These are phyloP conservation scores for Portevinia maculata DNA, from an alignment of 2,888 invertebrate genomes.

Conservation along the genomic window DNA sequence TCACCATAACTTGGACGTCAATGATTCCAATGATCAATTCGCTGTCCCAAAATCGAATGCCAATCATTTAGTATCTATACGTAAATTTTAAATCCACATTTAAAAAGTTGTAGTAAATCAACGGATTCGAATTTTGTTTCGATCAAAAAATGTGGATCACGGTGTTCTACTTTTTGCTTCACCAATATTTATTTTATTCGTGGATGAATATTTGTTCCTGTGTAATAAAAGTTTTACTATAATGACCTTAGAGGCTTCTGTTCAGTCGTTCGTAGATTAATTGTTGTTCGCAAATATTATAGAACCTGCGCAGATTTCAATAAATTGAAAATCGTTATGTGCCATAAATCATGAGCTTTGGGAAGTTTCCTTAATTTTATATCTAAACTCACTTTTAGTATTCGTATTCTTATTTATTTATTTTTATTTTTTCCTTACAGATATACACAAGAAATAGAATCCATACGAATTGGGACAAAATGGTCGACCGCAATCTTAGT, in stretches of 20 bases:
- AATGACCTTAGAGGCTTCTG: background rate
- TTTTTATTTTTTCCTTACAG: constrained; percentile 16
- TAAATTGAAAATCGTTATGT: no score
- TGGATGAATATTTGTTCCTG: background rate
- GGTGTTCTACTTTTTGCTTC: background rate
- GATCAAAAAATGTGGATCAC: background rate
- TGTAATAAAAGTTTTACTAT: background rate
- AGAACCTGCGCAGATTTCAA: no score
- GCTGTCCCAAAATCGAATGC: background rate
- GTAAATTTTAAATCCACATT: background rate
- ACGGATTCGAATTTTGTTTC: background rate
- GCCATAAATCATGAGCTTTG: background rate
- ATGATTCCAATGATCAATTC: background rate
- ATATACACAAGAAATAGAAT: no score
- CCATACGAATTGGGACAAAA: constrained; percentile 31
- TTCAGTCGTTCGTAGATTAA: no score
- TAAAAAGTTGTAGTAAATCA: background rate
- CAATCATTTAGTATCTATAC: background rate
- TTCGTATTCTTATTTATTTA: constrained; percentile 28
- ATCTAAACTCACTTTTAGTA: background rate
- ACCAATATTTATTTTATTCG: background rate
- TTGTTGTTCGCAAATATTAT: no score
- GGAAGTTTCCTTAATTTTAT: background rate
- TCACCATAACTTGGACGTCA: no score
- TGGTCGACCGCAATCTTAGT: constrained; percentile 59